A percentile compares a stretch with the other conserved stretches of the same genome.
These are phyloP conservation scores for Centropus bengalensis DNA, from an alignment of 2,113 vertebrate species.

Conservation along the genomic window DNA sequence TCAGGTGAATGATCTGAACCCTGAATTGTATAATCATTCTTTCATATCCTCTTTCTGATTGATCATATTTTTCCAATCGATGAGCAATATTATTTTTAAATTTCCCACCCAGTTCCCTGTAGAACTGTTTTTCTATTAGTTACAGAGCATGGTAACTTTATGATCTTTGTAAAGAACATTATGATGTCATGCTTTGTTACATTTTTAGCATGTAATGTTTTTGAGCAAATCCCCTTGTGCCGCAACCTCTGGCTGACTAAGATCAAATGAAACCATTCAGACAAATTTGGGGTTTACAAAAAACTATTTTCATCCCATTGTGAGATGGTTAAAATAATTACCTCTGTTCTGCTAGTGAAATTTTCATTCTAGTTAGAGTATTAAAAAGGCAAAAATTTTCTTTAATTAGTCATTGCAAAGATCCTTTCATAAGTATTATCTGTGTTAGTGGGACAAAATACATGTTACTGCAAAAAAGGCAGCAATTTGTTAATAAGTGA, in stretches of 20 bases:
- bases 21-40: not conserved
- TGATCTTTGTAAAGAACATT: not conserved
- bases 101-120: not conserved
- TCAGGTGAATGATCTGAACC: not conserved
- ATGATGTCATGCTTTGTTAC: not conserved
- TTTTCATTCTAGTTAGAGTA: not conserved
- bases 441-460: not conserved
- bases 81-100: not conserved
- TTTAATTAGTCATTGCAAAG: not conserved
- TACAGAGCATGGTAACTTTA: not conserved
- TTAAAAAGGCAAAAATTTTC: not conserved
- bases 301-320: not conserved
- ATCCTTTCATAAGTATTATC: not conserved
- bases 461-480: not conserved
- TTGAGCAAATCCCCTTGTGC: not conserved
- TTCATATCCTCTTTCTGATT: not conserved
- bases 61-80: not conserved
- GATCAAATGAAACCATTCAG: not conserved
- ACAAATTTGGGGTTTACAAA: not conserved
- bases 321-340: not conserved
- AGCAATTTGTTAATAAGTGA: not conserved
- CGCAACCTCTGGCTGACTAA: not conserved
- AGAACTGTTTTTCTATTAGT: not conserved
- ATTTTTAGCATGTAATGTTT: not conserved
- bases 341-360: not conserved